phyloP scores from a whole-genome alignment of 2,888 invertebrate species.

The Pristionchus maxplancki region DNA sequence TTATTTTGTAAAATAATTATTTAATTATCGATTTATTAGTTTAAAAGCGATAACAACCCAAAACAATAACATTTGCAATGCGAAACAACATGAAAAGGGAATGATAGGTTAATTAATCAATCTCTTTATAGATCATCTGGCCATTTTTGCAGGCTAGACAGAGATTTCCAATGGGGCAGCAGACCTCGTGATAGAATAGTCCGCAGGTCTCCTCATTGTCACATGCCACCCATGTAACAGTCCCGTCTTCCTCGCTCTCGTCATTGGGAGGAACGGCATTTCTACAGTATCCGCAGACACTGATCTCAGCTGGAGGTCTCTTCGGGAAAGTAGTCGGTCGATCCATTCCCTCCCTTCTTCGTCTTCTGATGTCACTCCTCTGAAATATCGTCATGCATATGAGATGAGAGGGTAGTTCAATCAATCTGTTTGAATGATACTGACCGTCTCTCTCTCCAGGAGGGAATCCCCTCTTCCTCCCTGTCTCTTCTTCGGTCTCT shows the following conservation, averaged over 20 bases:
- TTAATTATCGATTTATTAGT: no score
- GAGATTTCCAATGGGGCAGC: neutral
- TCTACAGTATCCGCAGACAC: neutral
- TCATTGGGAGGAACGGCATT: neutral
- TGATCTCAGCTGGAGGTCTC: neutral
- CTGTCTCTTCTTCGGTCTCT: conserved; percentile 23
- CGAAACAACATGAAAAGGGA: no score
- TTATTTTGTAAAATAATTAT: no score
- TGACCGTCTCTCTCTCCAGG: conserved; percentile 10
- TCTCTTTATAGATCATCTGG: neutral
- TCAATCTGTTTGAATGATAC: no score
- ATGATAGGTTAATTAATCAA: neutral
- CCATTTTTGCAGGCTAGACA: neutral
- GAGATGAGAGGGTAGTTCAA: neutral
- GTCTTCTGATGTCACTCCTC: neutral
- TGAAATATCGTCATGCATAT: neutral
- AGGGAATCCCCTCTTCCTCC: neutral
- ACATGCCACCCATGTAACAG: neutral
- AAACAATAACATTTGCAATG: no score
- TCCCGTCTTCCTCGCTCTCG: neutral
- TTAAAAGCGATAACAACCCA: no score
- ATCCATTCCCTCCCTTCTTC: neutral
- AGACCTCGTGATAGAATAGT: neutral
- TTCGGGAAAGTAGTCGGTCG: neutral
- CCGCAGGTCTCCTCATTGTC: neutral